Evolutionary conservation across 1,140 invertebrate species (phyloP), one percentile per base, ranked within the genome.

Genomic region (Matsumurasca onukii): DNA sequence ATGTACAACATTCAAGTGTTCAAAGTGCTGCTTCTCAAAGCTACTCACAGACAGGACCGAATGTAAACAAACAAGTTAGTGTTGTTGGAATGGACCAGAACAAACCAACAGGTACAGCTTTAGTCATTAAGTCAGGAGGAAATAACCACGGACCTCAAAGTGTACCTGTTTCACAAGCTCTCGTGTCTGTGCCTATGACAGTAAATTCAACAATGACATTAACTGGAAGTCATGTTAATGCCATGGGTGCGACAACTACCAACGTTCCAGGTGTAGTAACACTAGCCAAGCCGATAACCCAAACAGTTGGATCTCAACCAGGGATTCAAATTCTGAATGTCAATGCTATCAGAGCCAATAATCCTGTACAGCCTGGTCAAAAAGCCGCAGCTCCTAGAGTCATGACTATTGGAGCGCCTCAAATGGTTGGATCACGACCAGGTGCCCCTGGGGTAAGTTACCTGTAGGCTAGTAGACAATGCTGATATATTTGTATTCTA

Each of bases 361-460:
- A 88, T 51, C 87, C 89, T 25, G 78, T 84, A 67, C 85, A 86
- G 67, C 81, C 86, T n/a, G 85, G 85, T 68, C 88, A 90, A 75
- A 93, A 93, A 77, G 86, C 86, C 68, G 85, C 90, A 34, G 85
- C 89, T 27, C 85, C 90, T 17, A 84, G 92, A 70, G 88, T 94
- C 69, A 89, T 95, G 70, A 89, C 72, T 68, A 75, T 93, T 73
- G 88, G 88, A 72, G 85, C 88, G 75, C 86, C 86, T 66, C 92
- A 93, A 77, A 88, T 95, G 80, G 88, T 93, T 72, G 89, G 89
- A 68, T 83, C 90, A 25, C 84, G 93, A 77, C 88, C 91, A 69
- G 89, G 91, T 74, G 85, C 86, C 76, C 89, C 90, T 75, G 88
- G 87, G 78, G 91, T 92, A 87, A 88, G 89, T 85, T 72, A 9